A percentile compares a stretch with the other conserved stretches of the same genome.
These are phyloP conservation scores for Procapra przewalskii DNA, from an alignment of 2,113 vertebrate species.

Conservation along the genomic window DNA sequence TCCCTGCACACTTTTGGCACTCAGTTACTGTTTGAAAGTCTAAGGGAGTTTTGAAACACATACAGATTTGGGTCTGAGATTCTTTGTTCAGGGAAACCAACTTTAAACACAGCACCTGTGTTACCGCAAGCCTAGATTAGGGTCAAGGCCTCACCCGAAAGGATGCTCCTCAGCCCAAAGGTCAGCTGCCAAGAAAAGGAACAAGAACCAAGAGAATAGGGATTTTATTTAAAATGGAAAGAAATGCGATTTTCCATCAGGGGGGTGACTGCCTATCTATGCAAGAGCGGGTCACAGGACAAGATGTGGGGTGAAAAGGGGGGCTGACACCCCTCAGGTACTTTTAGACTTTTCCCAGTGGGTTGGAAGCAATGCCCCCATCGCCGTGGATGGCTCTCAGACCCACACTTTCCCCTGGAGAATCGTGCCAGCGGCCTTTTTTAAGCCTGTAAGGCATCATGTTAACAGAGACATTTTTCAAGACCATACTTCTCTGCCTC, in stretches of 20 bases:
- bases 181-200: neutral
- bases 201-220: neutral
- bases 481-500: neutral
- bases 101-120: neutral
- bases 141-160: neutral
- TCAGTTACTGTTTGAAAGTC: neutral
- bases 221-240: neutral
- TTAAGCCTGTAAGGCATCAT: neutral
- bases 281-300: conserved; percentile 66
- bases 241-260: conserved; percentile 25
- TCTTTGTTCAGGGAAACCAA: neutral
- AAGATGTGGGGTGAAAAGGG: conserved; percentile 54
- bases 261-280: neutral
- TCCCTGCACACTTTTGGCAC: neutral
- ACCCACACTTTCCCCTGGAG: conserved; percentile 57
- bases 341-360: conserved; percentile 54
- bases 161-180: neutral
- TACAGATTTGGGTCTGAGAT: neutral
- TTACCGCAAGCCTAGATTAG: rapidly evolving
- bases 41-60: neutral
- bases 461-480: neutral
- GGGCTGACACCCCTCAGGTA: neutral
- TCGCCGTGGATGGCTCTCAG: conserved; percentile 60
- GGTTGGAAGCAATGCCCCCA: conserved; percentile 59
- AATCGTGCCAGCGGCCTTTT: conserved; percentile 58